Base-by-base conservation (phyloP, 2,113 vertebrate species). In the Chionomys nivalis region DNA sequence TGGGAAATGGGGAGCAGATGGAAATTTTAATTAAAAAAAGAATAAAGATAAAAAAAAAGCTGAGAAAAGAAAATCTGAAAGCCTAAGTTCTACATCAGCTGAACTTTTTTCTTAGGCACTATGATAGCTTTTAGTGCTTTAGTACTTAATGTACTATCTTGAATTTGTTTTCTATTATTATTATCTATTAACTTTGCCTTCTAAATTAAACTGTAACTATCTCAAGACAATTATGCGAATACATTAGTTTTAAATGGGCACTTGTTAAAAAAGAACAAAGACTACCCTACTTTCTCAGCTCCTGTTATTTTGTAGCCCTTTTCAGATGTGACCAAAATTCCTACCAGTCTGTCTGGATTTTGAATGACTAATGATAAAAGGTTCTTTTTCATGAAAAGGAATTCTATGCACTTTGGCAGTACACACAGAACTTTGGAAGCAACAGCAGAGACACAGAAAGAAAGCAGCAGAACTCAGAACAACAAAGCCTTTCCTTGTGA, bases 271-370 rank as follows among this genome's bases (percentile, higher is more conserved):
- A 88, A 88, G 42, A 95, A 93, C 65, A 95, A 96, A 91, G 12
- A 90, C 61, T 91, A 93, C 5, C 63, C 73, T 93, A 94, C 78
- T 90, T 94, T 8, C 72, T 92, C 28, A 85, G 87, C 4, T 89
- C 61, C 47, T 91, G 33, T 85, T 68, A 68, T 86, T 92, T 49
- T 95, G 55, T 96, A 97, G 68, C 42, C 76, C 75, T 90, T 90
- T 96, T 87, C n/a, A 95, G 72, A 94, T 91, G 81, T 87, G 58
- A 92, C 55, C 28, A 92, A 95, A 96, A 96, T 63, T 49, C 58
- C 10, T 75, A 90, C 73, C 12, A 93, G 33, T 92, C 47, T 96
- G 72, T 89, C 49, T 78, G n/a, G 39, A 94, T 81, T 92, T 88
- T 87, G 78, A 96, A 93, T 94, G 91, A 90, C 52, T 94, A 91